Base-by-base conservation (phyloP, 2,888 invertebrate genomes). In the Sinotaia quadrata region DNA sequence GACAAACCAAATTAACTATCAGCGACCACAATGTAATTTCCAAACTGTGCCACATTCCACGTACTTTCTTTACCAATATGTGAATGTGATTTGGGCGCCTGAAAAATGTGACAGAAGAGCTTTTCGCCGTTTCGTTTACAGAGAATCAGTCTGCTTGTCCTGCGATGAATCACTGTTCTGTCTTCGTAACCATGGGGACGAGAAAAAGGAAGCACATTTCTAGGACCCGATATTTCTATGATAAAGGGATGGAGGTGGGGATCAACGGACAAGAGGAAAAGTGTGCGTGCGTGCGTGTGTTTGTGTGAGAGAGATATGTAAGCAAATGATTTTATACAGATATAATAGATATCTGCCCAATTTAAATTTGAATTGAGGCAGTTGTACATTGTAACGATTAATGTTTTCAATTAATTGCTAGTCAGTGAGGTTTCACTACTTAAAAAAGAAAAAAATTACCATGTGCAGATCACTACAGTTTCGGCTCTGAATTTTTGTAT, bases 141-240 rank as follows among this genome's bases (percentile, higher is more conserved):
- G 21, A 54, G 54, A 54, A 24, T 24, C 8, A n/a, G n/a, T n/a
- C 47, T 51, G 62, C 62, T 62, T 62, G 62, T 51, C 36, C 62
- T 15, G 27, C 49, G 62, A 62, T 62, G 62, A 62, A 62, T 62
- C 62, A 62, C 34, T 24, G 18, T 31, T 31, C 34, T 47, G 62
- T 49, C 62, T 62, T 62, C 36, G 62, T 62, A 27, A 52, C 29
- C 62, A 62, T 62, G 62, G 62, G 21, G 33, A 62, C 62, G n/a
- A 7, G 36, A 47, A 36, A 49, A 2, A n/a, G 47, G 24, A 47
- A 21, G 47, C 47, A 47, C n/a, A 47, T 47, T 47, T 47, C 47
- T 47, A 47, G n/a, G n/a, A n/a, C n/a, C n/a, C n/a, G n/a, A n/a
- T n/a, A n/a, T n/a, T n/a, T n/a, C n/a, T n/a, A n/a, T n/a, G n/a